Evolutionary conservation across 2,113 vertebrate species (phyloP).

Genomic region (Aegithalos caudatus): DNA sequence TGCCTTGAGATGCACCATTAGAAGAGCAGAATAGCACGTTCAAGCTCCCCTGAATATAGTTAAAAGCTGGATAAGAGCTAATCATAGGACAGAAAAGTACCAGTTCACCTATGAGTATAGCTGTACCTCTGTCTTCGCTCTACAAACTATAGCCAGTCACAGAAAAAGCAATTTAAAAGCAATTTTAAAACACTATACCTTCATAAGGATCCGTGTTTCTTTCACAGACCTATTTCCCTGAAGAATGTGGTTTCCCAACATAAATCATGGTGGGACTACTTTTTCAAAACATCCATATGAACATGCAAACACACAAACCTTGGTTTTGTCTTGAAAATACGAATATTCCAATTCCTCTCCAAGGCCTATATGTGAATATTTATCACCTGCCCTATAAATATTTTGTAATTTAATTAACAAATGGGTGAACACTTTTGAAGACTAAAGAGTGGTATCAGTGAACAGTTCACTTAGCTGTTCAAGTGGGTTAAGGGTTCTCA

Average conservation of each 20-base stretch:
- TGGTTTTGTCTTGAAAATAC: background rate
- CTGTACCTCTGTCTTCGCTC: background rate
- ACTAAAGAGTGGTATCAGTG: background rate
- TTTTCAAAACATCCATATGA: background rate
- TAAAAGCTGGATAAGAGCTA: background rate
- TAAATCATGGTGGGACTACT: background rate
- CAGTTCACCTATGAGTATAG: background rate
- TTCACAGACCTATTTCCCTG: background rate
- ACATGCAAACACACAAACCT: background rate
- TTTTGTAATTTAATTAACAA: constrained; percentile 27
- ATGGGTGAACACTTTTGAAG: background rate
- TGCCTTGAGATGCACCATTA: background rate
- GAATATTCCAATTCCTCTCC: background rate
- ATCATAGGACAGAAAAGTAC: background rate
- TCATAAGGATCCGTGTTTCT: background rate
- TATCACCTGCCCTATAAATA: constrained; percentile 5
- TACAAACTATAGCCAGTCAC: background rate
- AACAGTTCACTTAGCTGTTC: constrained; percentile 21
- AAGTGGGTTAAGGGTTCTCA: constrained; percentile 57
- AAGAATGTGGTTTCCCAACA: background rate
- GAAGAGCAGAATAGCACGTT: background rate
- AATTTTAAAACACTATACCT: background rate
- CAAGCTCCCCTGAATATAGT: background rate
- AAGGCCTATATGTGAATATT: background rate
- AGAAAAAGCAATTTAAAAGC: background rate